Evolutionary conservation across 2,888 invertebrate species (phyloP).

Genomic region (Rapana venosa): DNA sequence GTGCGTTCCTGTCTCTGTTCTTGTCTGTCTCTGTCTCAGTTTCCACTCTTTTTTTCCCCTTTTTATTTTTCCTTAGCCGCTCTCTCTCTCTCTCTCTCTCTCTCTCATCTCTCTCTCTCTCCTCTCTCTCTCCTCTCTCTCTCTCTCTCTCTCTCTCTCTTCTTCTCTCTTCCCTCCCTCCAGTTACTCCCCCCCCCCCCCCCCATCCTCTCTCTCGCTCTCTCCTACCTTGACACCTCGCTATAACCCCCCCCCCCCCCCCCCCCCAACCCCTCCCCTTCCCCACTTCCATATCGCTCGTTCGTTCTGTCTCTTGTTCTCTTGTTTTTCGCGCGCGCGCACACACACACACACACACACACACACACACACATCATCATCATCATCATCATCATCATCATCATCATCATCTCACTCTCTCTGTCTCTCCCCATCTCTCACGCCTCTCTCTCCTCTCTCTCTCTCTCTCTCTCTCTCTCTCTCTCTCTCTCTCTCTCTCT

Average conservation of each 20-base stretch:
- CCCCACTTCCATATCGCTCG: not conserved
- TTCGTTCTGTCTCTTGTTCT: not conserved
- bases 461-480: conserved; percentile 2
- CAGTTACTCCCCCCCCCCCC: not conserved
- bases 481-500: conserved; percentile 15
- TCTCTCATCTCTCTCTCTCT: too few species aligned
- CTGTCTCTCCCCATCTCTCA: not conserved
- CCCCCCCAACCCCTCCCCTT: too few species aligned
- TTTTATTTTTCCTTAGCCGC: too few species aligned
- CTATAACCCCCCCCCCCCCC: not conserved
- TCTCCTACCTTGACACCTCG: not conserved
- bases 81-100: too few species aligned
- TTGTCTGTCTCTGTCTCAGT: not conserved
- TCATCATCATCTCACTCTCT: not conserved
- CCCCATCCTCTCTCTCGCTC: not conserved
- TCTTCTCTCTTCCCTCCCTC: not conserved
- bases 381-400: not conserved
- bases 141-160: not conserved
- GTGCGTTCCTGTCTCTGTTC: not conserved
- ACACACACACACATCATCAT: not conserved
- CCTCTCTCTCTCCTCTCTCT: too few species aligned
- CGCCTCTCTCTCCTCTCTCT: not conserved
- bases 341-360: not conserved
- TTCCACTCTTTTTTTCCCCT: not conserved
- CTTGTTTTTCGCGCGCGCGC: not conserved